Base-by-base conservation (phyloP, 2,888 invertebrate genomes). In the Ectemnius lituratus region DNA sequence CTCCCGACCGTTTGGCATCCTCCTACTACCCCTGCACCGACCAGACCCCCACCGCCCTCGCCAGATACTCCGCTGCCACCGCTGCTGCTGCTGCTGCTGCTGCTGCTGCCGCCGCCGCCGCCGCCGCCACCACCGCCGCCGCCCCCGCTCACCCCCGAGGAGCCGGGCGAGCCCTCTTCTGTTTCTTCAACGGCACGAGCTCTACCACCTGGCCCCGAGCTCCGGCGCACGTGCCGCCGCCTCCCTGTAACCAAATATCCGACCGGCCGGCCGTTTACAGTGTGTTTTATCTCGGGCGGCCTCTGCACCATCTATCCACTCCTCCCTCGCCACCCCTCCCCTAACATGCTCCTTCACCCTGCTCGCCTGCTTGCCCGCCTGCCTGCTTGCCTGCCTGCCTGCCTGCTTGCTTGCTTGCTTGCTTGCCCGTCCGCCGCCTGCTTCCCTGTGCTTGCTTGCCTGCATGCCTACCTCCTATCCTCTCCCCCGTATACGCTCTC, bases 171-270 rank as follows among this genome's bases (percentile, higher is more conserved):
- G 58, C 57, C 64, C 70, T 73, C 69, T 73, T 77, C 81, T 73
- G 79, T 76, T 81, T 76, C 80, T 68, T 78, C 80, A 79, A 78
- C 80, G 77, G 79, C 78, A 75, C 72, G 80, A 71, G 72, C 82
- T 72, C 75, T 75, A 77, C 86, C 85, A 85, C 86, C 86, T 86
- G 84, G 86, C 81, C 85, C 79, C 57, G 74, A 76, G 75, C 84
- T 86, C 76, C 88, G 88, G 76, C 90, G 90, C 90, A 88, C 90
- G 90, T 90, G 90, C 88, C 90, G 89, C 84, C 90, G 89, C 86
- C 90, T 89, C 86, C 90, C 90, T 90, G 90, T 87, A 90, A 90
- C 85, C 87, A 89, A 85, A 89, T 86, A 88, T 86, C 84, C 84
- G 73, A 74, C 77, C 73, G 75, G 76, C 70, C 80, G 75, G 67